Evolutionary conservation across 2,888 invertebrate species (phyloP).

Genomic region (Pammene fasciana): DNA sequence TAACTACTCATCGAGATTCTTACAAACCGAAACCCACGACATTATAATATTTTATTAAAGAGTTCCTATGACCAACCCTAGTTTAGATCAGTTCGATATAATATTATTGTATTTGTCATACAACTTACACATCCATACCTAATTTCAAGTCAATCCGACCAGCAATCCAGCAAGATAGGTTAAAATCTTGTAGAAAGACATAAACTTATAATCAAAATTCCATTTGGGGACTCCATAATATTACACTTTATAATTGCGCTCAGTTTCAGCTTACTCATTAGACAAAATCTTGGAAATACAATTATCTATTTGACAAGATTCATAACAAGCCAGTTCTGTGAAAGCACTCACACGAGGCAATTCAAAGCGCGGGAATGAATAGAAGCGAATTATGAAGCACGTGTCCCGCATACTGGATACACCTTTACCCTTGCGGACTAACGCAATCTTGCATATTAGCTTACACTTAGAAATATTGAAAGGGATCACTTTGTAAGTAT

Average conservation of each 20-base stretch:
- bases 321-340: conserved; percentile 13
- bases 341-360: conserved; percentile 33
- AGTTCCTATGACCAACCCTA: too few relatives aligned
- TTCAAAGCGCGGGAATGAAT: conserved; percentile 32
- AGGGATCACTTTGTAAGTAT: neutral
- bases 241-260: neutral
- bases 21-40: too few relatives aligned
- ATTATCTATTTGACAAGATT: conserved; percentile 10
- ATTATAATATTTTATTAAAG: too few relatives aligned
- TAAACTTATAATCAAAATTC: too few relatives aligned
- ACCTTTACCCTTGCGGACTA: conserved; percentile 17
- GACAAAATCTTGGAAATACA: neutral
- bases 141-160: too few relatives aligned
- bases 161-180: too few relatives aligned
- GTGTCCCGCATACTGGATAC: conserved; percentile 26
- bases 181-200: too few relatives aligned
- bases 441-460: conserved; percentile 1
- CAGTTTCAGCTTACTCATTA: neutral
- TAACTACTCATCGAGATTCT: too few relatives aligned
- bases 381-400: conserved; percentile 32
- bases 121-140: too few relatives aligned
- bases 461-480: neutral
- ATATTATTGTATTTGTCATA: too few relatives aligned
- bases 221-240: too few relatives aligned
- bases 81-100: too few relatives aligned